Evolutionary conservation across 2,888 invertebrate species (phyloP), one percentile per base, ranked within the genome.

Genomic region (Sylvicola fuscatus): DNA sequence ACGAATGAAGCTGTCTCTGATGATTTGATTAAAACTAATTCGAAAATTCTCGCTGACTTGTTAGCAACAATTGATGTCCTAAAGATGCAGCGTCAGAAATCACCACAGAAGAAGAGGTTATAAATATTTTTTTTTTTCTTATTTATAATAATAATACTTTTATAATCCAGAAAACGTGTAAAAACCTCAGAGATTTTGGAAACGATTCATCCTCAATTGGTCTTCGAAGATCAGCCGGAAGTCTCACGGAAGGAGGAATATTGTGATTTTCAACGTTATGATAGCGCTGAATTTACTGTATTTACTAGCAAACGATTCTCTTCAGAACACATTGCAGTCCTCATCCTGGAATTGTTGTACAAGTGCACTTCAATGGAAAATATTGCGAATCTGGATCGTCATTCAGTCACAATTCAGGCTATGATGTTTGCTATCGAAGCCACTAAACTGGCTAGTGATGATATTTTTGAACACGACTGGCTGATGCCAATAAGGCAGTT

Each of bases 341-440:
- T 56, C 10, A 47, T 59, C 7, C 49, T 58, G 10, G 47, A 54
- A 33, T 34, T 57, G 27, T 42, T 58, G 1, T 44, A 44, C 3
- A 51, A 54, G 31, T 53, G 56, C 33, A 47, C 54, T 30, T 39
- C 41, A 15, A 47, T 48, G 15, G 59, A 58, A 39, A 45, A 44
- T 17, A 49, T 39, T 21, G 37, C 48, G 14, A 41, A 45, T 16
- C 41, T 56, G 3, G 44, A 45, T 15, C 45, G 48, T 34, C 45
- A 49, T 33, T 51, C 51, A 3, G 45, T 48, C 5, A 53, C 52
- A 27, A 45, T 53, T 6, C 45, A 49, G 1, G 48, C 51, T 21
- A 47, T 58, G 38, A 48, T 52, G 30, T 58, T 58, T 43, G 50
- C 49, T 0, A 40, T 57, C 6, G 52, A 58, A 1, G 47, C 49